Evolutionary conservation across 1,140 invertebrate genomes (phyloP), one percentile per base, ranked within the genome.

Genomic region (Cephus cinctus): DNA sequence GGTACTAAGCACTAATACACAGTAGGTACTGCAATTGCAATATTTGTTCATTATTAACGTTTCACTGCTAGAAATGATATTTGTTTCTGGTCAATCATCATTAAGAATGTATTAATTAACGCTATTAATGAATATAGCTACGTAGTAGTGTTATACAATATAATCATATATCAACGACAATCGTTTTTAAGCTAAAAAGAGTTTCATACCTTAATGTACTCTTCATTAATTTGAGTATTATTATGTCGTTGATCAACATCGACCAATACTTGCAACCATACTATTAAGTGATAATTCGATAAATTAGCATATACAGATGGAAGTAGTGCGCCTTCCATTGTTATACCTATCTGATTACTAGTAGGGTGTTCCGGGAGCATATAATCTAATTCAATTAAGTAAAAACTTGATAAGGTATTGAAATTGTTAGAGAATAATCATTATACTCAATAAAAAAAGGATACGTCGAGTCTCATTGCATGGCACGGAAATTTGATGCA

Each of bases 401-500:
- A 12, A 30, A 30, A 30, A 30, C 14, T 12, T 2, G n/a, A n/a
- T n/a, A n/a, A n/a, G n/a, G n/a, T n/a, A 14, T 4, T 9, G 39
- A 44, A 21, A 19, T 36, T 4, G 2, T 41, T 45, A 44, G 50
- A 20, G 31, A 54, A 50, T 43, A 40, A 56, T 47, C 5, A 23
- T 5, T 32, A 43, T 3, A 14, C 9, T 15, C 9, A 38, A 11
- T 4, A 36, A 36, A 48, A 8, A 63, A 72, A 73, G 61, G 63
- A 72, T 75, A 75, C 73, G 67, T 56, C 42, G 55, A 11, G 54
- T 54, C 55, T 64, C 20, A 22, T 60, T 52, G 21, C 38, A 55
- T 11, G 80, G 77, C 35, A 89, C 71, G 15, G 81, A 83, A 4
- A 87, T 75, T 54, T 84, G 84, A 58, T 81, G 82, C 34, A 77